Base-by-base conservation (phyloP, 2,888 invertebrate genomes). In the Tethea ocularis region DNA sequence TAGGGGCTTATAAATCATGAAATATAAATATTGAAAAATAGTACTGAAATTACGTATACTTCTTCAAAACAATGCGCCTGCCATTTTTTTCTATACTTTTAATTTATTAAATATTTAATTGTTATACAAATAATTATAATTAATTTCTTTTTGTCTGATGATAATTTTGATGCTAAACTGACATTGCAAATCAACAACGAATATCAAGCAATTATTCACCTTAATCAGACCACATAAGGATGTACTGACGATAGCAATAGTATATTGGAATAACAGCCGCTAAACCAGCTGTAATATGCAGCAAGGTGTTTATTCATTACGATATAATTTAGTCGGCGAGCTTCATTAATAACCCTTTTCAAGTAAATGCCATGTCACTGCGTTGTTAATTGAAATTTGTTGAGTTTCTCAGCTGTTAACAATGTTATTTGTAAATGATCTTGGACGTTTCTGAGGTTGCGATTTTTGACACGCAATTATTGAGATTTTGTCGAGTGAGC, bases 271-370 rank as follows among this genome's bases (percentile, higher is more conserved):
- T 33, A 53, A 20, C 53, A 10, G 29, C 23, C 33, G 29, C n/a
- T 29, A 8, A 17, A 36, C 57, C 60, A 71, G 60, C 71, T 64
- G 62, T 64, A 51, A 63, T 64, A 62, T 33, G 71, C 62, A 57
- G 59, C 66, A 66, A 66, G 61, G 56, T 61, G 58, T 57, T 38
- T 5, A 60, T 72, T 73, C 70, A 72, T 69, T 69, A 72, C 62
- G 68, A 64, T 68, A 72, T 79, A 71, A 76, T 78, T 71, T 75
- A 74, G 66, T 69, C 65, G 56, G 57, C 63, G 66, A 59, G 66
- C 60, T 60, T 67, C 79, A 89, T 89, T 87, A 87, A 86, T 86
- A 75, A 85, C 64, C 26, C 75, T 78, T 78, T 80, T 75, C 72
- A 77, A 74, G 71, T 68, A 82, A 83, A 77, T 72, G 87, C 84